Evolutionary conservation across 1,140 invertebrate species (phyloP), one percentile per base, ranked within the genome.

Genomic region (Saxidomus purpurata): DNA sequence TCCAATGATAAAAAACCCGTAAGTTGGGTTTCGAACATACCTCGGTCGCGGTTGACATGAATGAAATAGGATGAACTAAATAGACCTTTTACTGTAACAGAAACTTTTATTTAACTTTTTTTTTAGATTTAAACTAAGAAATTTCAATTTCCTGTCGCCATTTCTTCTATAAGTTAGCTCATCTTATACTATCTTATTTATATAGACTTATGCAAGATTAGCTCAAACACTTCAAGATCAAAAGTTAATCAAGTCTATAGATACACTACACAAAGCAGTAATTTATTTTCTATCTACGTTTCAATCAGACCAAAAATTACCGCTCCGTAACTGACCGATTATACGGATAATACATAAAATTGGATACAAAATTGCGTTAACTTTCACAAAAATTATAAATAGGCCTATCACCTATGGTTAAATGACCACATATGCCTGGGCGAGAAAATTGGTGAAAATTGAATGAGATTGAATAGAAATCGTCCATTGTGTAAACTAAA

Each of bases 351-450:
- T 87, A 87, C 84, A 36, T 61, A 77, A 87, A 71, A 77, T 61
- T 61, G 84, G 43, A 59, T 47, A 28, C 31, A 55, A 77, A 87
- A 87, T 87, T 84, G 67, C 82, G 61, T 71, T 71, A 69, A 71
- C 67, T 84, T 84, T 84, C 31, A 81, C 85, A 69, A 63, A 80
- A 63, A 38, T 87, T 9, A 80, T 87, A 80, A 80, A 87, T 87
- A 87, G 49, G 80, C 43, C 74, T 87, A 87, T 79, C 85, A 87
- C 85, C 74, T 63, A 38, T n/a, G 74, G 15, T 87, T 55, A 61
- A 87, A 87, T 87, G 49, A 67, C 85, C 76, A 36, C 85, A 67
- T 80, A 80, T 77, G 69, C 74, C 74, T n/a, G 31, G 74, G 38
- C 76, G 85, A 49, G 47, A 69, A 80, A 80, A 87, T 79, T 87